These are phyloP conservation scores for Aethina tumida DNA, from an alignment of 1,140 invertebrate genomes.

Conservation along the genomic window DNA sequence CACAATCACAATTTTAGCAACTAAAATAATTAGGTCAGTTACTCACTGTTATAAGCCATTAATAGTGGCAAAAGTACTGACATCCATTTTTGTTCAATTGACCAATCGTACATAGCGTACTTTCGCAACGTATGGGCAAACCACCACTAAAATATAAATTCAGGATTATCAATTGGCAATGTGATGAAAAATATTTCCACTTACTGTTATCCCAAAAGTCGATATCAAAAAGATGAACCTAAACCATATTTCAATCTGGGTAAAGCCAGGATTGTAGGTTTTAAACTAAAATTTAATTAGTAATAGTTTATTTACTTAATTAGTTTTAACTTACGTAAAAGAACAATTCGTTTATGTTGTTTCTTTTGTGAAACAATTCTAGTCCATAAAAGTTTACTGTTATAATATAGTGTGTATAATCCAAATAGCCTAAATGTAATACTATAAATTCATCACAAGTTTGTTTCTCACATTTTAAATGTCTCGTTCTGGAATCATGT, in stretches of 20 bases:
- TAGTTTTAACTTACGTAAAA: constrained; percentile 73
- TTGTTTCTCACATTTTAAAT: constrained; percentile 70
- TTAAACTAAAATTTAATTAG: constrained; percentile 91
- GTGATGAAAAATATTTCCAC: constrained; percentile 30
- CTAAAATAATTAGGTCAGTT: constrained; percentile 11
- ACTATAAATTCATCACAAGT: constrained; percentile 81
- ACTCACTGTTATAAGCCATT: constrained; percentile 84
- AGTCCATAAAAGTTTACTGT: constrained; percentile 76
- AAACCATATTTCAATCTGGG: constrained; percentile 95
- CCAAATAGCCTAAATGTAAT: constrained; percentile 81
- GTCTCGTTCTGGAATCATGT: constrained; percentile 52
- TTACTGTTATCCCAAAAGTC: constrained; percentile 82
- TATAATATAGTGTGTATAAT: constrained; percentile 80
- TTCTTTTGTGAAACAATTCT: constrained; percentile 72
- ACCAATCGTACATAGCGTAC: constrained; percentile 87
- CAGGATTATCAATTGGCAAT: not conserved
- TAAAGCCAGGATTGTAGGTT: constrained; percentile 90
- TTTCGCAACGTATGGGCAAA: constrained; percentile 81
- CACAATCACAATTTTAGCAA: not conserved
- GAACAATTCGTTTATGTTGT: constrained; percentile 71
- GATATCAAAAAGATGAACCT: constrained; percentile 83
- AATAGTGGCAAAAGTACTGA: constrained; percentile 80
- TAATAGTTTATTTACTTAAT: constrained; percentile 2
- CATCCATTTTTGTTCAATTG: constrained; percentile 96
- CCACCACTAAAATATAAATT: constrained; percentile 63